phyloP scores from a whole-genome alignment of 2,113 vertebrate species.

The Nycticorax nycticorax region DNA sequence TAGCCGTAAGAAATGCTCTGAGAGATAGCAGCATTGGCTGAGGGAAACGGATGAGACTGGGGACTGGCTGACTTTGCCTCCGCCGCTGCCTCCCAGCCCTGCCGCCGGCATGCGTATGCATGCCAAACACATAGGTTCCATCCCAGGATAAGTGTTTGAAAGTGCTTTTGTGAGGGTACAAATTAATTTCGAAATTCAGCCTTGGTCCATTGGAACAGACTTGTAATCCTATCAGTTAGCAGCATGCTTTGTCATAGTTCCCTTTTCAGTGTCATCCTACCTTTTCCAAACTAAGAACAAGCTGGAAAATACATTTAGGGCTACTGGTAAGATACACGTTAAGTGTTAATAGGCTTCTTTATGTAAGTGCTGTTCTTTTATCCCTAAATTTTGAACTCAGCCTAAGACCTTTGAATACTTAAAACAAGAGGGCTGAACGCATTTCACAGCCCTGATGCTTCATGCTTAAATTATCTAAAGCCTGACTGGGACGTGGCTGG shows the following conservation, averaged over 20 bases:
- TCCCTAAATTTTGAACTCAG: background rate
- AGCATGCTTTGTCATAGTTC: background rate
- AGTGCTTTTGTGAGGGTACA: background rate
- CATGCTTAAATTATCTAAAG: background rate
- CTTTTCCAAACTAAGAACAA: background rate
- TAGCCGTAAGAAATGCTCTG: background rate
- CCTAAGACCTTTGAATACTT: background rate
- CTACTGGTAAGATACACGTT: background rate
- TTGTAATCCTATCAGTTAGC: background rate
- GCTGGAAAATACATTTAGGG: background rate
- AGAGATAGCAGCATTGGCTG: background rate
- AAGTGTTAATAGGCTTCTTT: background rate
- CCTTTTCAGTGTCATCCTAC: background rate
- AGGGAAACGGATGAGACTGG: background rate
- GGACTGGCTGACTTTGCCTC: background rate
- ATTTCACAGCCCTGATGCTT: background rate
- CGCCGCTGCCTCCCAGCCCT: background rate
- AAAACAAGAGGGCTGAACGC: background rate
- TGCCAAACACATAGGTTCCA: rapidly evolving
- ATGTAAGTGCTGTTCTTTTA: background rate
- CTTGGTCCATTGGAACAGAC: background rate
- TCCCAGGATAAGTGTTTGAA: background rate
- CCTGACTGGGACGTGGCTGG: background rate
- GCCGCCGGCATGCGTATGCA: rapidly evolving
- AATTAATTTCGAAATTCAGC: background rate